These are phyloP conservation scores for Bombus superbus DNA, from an alignment of 1,140 invertebrate species.

Conservation along the genomic window DNA sequence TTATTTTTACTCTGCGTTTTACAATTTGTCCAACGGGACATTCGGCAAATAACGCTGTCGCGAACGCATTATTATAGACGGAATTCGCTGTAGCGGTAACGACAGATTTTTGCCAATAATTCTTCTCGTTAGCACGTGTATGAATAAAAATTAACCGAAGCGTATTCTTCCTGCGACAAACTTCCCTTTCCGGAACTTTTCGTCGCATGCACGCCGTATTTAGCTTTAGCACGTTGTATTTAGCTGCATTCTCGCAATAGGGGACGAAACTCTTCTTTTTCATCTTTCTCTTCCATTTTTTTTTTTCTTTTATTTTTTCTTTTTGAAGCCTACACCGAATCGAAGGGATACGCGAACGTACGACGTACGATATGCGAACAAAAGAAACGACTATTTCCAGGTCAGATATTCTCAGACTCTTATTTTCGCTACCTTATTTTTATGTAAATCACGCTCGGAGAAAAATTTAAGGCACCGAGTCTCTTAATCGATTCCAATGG, in stretches of 20 bases:
- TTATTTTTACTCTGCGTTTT: no score
- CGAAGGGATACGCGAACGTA: neutral
- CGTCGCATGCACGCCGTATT: neutral
- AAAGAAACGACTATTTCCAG: neutral
- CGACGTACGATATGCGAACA: no score
- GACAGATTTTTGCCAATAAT: no score
- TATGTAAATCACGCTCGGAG: neutral
- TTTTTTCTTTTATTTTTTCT: neutral
- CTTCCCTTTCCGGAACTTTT: neutral
- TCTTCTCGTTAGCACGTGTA: neutral
- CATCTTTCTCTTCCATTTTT: neutral
- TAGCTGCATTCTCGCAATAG: neutral
- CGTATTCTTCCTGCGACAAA: neutral
- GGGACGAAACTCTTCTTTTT: neutral
- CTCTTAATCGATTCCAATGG: constrained; percentile 25
- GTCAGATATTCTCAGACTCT: neutral
- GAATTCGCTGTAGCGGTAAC: no score
- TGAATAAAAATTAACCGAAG: neutral
- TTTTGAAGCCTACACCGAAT: no score
- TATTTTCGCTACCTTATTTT: neutral
- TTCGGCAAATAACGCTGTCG: no score
- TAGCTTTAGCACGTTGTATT: no score
- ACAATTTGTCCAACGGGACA: no score
- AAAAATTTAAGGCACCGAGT: constrained; percentile 17
- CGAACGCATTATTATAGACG: no score